These are phyloP conservation scores for Aptenodytes forsteri DNA, from an alignment of 2,113 vertebrate genomes.

Conservation along the genomic window DNA sequence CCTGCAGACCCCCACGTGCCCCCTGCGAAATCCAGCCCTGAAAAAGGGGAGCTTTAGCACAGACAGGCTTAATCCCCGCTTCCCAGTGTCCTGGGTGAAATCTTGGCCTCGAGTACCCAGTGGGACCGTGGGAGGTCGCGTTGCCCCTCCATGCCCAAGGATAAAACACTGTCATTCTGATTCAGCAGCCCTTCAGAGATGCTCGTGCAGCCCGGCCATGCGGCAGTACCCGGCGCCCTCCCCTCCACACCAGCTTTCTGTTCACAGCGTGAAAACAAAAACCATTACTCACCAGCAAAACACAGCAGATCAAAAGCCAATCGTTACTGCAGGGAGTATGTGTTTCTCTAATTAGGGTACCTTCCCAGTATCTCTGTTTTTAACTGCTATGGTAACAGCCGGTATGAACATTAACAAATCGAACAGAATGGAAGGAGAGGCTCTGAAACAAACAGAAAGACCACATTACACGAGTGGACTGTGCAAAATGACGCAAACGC, in stretches of 20 bases:
- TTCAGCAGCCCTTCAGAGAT: background rate
- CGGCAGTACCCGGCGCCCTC: fast-evolving
- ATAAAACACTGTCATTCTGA: background rate
- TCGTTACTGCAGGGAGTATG: background rate
- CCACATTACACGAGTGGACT: background rate
- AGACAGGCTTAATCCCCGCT: background rate
- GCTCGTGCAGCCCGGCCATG: fast-evolving
- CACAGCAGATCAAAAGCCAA: background rate
- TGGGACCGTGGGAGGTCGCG: fast-evolving
- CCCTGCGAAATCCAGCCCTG: background rate
- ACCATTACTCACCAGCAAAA: background rate
- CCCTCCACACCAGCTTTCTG: fast-evolving
- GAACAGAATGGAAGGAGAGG: background rate
- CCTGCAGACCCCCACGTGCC: background rate
- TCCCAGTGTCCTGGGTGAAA: background rate
- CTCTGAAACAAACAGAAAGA: background rate
- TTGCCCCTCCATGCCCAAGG: background rate
- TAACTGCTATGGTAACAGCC: background rate
- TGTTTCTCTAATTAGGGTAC: background rate
- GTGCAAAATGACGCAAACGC: background rate
- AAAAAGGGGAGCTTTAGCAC: background rate
- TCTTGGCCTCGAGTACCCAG: background rate
- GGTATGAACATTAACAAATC: background rate
- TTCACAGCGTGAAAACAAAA: background rate
- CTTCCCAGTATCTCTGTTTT: background rate